Evolutionary conservation across 35 echinoderm and acorn worm genomes (phyloP).

Genomic region (Stichopus chloronotus): DNA sequence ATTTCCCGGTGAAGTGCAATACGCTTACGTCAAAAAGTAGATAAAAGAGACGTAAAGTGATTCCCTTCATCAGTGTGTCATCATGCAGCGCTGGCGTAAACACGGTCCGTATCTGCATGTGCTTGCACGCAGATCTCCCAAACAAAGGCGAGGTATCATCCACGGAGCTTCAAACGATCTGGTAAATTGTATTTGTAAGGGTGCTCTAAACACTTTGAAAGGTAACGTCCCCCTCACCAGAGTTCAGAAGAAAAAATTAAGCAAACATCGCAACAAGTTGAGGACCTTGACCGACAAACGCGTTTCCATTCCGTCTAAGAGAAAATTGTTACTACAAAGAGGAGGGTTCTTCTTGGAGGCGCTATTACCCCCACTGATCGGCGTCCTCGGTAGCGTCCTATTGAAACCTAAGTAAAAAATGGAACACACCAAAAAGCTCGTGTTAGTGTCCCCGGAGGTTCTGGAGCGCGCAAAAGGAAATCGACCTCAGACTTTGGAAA

Average conservation of each 20-base stretch:
- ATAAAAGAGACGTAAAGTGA: not conserved
- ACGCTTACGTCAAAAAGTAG: slow-evolving; percentile 44
- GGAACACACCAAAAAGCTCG: slow-evolving; percentile 36
- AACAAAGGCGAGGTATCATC: slow-evolving; percentile 28
- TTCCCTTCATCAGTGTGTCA: not conserved
- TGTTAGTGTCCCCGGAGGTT: slow-evolving; percentile 23
- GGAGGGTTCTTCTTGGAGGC: too few relatives aligned
- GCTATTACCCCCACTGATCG: too few relatives aligned
- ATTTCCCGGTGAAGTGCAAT: not conserved
- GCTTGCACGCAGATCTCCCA: slow-evolving; percentile 1
- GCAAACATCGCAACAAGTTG: slow-evolving; percentile 26
- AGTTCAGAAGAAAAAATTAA: not conserved
- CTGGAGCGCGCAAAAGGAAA: not conserved
- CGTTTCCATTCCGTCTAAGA: not conserved
- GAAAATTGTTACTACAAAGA: too few relatives aligned
- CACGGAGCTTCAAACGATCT: slow-evolving; percentile 30
- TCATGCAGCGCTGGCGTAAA: slow-evolving; percentile 20
- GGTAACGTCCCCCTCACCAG: slow-evolving; percentile 25
- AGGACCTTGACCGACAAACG: not conserved
- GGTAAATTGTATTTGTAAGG: slow-evolving; percentile 30
- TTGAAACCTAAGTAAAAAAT: not conserved
- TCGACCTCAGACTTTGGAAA: slow-evolving; percentile 3
- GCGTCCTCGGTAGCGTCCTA: too few relatives aligned
- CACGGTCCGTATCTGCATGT: slow-evolving; percentile 44
- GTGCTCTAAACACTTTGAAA: slow-evolving; percentile 39